phyloP scores from a whole-genome alignment of 2,113 vertebrate genomes.

The Tragelaphus strepsiceros region DNA sequence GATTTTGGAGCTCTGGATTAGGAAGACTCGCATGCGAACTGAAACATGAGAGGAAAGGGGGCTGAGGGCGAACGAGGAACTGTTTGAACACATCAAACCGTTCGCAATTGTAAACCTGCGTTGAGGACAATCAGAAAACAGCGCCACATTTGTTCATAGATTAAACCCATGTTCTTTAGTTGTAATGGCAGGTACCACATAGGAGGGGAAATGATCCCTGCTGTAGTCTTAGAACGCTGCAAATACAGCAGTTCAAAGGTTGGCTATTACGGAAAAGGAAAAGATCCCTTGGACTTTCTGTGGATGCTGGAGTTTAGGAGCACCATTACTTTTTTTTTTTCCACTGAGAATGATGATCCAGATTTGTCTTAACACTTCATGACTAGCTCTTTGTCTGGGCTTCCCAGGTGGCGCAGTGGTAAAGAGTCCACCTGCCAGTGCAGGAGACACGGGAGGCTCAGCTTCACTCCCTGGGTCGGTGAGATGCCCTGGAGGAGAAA shows the following conservation, averaged over 20 bases:
- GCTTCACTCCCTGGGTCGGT: not conserved
- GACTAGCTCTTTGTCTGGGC: not conserved
- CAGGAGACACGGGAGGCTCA: not conserved
- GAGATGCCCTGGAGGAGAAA: not conserved
- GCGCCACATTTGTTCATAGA: not conserved
- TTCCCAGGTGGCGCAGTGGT: not conserved
- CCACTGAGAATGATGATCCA: not conserved
- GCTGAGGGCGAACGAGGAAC: not conserved
- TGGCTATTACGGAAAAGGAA: not conserved
- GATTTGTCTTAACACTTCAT: not conserved
- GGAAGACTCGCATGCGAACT: not conserved
- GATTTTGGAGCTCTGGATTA: slow-evolving; percentile 39
- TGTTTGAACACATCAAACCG: slow-evolving; percentile 23
- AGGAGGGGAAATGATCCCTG: not conserved
- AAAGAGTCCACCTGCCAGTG: not conserved
- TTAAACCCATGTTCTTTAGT: not conserved
- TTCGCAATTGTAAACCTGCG: not conserved
- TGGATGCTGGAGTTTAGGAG: not conserved
- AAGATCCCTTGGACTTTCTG: not conserved
- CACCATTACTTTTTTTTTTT: not conserved
- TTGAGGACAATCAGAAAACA: not conserved
- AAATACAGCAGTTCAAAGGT: not conserved
- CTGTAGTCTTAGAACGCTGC: not conserved
- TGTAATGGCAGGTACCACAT: not conserved
- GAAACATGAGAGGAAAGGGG: not conserved